Evolutionary conservation across 2,888 invertebrate genomes (phyloP).

Genomic region (Linyphia triangularis): DNA sequence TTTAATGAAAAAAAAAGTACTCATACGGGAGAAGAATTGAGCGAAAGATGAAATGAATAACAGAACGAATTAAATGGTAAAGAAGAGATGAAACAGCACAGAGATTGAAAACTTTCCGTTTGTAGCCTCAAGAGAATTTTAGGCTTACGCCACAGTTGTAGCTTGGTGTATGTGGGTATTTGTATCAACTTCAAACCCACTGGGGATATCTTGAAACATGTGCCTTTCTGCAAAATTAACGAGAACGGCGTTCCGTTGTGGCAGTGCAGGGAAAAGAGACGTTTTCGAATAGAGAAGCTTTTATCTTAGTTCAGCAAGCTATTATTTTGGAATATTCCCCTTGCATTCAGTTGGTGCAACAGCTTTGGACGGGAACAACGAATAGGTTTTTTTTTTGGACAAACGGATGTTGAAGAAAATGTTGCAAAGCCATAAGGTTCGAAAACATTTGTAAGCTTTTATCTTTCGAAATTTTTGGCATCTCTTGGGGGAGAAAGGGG

Average conservation of each 20-base stretch:
- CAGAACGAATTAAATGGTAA: constrained; percentile 32
- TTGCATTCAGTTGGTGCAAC: neutral
- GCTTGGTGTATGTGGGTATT: neutral
- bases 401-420: neutral
- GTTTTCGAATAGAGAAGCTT: constrained; percentile 18
- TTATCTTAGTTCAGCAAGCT: constrained; percentile 18
- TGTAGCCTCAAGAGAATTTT: neutral
- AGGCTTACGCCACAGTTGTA: constrained; percentile 7
- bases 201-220: constrained; percentile 10
- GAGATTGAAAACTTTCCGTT: constrained; percentile 35
- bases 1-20: neutral
- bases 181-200: constrained; percentile 13
- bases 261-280: constrained; percentile 1
- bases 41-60: constrained; percentile 42
- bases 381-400: neutral
- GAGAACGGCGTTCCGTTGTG: constrained; percentile 20
- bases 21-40: neutral
- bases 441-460: constrained; percentile 52
- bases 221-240: constrained; percentile 51
- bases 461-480: constrained; percentile 34
- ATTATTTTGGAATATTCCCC: constrained; percentile 39
- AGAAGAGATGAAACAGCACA: neutral
- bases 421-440: constrained; percentile 29
- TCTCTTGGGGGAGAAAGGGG: constrained; percentile 6
- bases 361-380: neutral